phyloP scores from a whole-genome alignment of 2,888 invertebrate genomes.

The Phymatocera aterrima region DNA sequence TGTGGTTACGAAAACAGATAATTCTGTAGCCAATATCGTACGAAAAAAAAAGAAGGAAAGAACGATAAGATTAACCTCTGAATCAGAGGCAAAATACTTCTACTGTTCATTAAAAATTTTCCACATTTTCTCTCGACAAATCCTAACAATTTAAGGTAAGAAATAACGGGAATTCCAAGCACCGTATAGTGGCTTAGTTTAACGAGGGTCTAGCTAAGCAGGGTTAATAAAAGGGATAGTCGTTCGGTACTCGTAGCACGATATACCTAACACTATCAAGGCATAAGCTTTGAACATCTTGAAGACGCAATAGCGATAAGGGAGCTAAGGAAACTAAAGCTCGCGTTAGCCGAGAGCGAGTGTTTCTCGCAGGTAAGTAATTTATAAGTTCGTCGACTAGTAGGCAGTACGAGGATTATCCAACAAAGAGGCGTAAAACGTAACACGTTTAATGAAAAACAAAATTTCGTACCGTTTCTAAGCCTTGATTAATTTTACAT shows the following conservation, averaged over 20 bases:
- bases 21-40: not conserved
- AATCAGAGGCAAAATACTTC: not conserved
- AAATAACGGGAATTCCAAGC: not conserved
- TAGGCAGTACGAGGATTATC: not conserved
- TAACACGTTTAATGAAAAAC: slow-evolving; percentile 9
- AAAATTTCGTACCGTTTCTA: not conserved
- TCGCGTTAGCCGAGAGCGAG: not conserved
- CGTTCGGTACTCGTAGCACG: slow-evolving; percentile 23
- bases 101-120: not conserved
- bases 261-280: slow-evolving; percentile 21
- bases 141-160: not conserved
- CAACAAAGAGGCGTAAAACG: not conserved
- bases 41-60: not conserved
- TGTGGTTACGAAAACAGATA: not conserved
- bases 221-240: slow-evolving; percentile 42
- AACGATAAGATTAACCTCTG: too few relatives aligned
- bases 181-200: slow-evolving; percentile 11
- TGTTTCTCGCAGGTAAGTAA: slow-evolving; percentile 13
- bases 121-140: not conserved
- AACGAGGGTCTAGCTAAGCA: slow-evolving; percentile 29
- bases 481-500: not conserved
- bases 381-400: slow-evolving; percentile 23
- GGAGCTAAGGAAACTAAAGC: slow-evolving; percentile 3
- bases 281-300: not conserved
- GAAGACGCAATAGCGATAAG: not conserved